Conservation (phyloP, 1,140 invertebrate species). For the Drosophila navojoa region DNA sequence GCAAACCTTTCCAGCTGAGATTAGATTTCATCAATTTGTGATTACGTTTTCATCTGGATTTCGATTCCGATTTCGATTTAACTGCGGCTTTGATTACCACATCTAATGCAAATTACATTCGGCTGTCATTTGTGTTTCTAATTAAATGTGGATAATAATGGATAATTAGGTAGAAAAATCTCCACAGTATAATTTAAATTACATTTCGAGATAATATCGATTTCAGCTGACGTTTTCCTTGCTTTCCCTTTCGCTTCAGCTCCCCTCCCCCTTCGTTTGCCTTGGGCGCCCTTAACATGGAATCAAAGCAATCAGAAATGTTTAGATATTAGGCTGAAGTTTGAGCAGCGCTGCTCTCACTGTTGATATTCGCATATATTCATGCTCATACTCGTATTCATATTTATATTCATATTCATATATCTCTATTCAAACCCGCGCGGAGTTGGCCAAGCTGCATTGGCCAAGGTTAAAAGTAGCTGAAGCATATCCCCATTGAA, state of each 20-base stretch:
- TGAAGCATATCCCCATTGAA: not conserved
- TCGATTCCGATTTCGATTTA: not conserved
- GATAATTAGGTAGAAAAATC: slow-evolving; percentile 2
- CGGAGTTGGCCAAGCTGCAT: slow-evolving; percentile 20
- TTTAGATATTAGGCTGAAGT: slow-evolving; percentile 6
- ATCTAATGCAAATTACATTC: not conserved
- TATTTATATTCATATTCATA: not conserved
- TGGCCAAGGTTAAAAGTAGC: not conserved
- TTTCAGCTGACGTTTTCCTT: not conserved
- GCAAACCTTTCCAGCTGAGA: not conserved
- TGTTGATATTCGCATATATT: not conserved
- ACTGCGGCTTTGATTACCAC: not conserved
- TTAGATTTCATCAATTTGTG: not conserved
- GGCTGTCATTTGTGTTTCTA: not conserved
- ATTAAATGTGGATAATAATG: slow-evolving; percentile 5
- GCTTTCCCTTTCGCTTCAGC: not conserved
- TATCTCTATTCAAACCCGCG: slow-evolving; percentile 17
- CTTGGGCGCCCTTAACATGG: not conserved
- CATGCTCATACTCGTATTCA: not conserved
- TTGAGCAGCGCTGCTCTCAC: not conserved
- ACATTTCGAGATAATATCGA: slow-evolving; percentile 1
- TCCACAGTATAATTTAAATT: not conserved
- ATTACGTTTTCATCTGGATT: not conserved
- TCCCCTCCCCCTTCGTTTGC: not conserved
- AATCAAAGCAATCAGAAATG: slow-evolving; percentile 18